phyloP scores from a whole-genome alignment of 2,797 vertebrate species.

The Centroberyx gerrardi region DNA sequence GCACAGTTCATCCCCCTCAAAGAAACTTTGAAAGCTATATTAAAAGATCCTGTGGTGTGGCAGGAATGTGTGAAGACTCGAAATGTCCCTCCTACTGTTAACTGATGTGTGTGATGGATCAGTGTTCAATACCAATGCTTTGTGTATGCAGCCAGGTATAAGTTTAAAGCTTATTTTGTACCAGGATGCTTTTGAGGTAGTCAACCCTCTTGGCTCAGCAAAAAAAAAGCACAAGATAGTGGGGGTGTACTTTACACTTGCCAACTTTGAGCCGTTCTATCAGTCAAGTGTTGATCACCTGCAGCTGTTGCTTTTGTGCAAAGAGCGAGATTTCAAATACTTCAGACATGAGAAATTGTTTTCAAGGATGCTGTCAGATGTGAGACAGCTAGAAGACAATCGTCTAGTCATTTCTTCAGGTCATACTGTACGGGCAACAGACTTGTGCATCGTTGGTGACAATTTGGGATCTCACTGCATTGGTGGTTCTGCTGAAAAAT shows the following conservation, averaged over 20 bases:
- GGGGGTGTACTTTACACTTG: slow-evolving; percentile 2
- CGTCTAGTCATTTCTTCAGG: no score
- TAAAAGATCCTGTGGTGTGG: slow-evolving; percentile 12
- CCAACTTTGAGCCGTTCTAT: no score
- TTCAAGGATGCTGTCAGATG: slow-evolving; percentile 13
- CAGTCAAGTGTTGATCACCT: no score
- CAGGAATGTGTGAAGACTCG: slow-evolving; percentile 2
- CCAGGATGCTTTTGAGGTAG: slow-evolving; percentile 19
- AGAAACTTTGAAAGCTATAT: slow-evolving; percentile 6
- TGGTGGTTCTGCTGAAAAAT: slow-evolving; percentile 20
- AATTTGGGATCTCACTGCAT: neutral
- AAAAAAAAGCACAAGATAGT: slow-evolving; percentile 26
- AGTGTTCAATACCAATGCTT: slow-evolving; percentile 22
- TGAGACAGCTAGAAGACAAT: slow-evolving; percentile 4
- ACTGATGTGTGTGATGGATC: slow-evolving; percentile 5
- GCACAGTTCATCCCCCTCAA: slow-evolving; percentile 25
- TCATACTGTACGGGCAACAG: slow-evolving; percentile 3
- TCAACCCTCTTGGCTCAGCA: slow-evolving; percentile 11
- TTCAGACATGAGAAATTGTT: slow-evolving; percentile 7
- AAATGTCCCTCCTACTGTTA: slow-evolving; percentile 7
- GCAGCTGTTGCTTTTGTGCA: slow-evolving; percentile 11
- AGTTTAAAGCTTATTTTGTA: slow-evolving; percentile 38
- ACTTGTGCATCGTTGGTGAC: neutral
- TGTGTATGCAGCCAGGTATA: slow-evolving; percentile 27
- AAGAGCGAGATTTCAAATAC: slow-evolving; percentile 17